phyloP scores from a whole-genome alignment of 2,797 vertebrate genomes.

The Thaleichthys pacificus region DNA sequence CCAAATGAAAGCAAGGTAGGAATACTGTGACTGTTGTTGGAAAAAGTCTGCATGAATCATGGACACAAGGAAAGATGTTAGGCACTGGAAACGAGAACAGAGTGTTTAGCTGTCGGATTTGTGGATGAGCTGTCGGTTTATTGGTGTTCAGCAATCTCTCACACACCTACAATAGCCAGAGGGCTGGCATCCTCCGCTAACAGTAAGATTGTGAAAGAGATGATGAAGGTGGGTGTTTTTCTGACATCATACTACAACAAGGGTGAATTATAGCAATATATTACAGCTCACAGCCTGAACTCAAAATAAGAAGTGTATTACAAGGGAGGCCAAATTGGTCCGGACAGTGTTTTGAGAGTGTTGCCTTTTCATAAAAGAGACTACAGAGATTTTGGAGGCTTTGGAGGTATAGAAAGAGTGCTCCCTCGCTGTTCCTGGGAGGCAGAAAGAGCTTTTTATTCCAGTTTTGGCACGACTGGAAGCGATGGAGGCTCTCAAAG shows the following conservation, averaged over 20 bases:
- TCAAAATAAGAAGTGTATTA: slow-evolving; percentile 45
- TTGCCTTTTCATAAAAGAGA: slow-evolving; percentile 68
- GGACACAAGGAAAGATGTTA: too few species aligned
- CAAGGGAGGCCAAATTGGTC: slow-evolving; percentile 43
- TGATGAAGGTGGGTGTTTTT: slow-evolving; percentile 7
- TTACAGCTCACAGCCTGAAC: slow-evolving; percentile 25
- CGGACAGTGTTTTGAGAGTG: slow-evolving; percentile 43
- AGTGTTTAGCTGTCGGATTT: too few species aligned
- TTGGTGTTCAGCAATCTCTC: too few species aligned
- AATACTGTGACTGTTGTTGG: too few species aligned
- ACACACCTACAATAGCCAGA: too few species aligned
- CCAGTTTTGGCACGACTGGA: slow-evolving; percentile 63
- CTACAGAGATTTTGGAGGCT: slow-evolving; percentile 50
- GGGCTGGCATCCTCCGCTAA: neutral
- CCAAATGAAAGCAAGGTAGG: too few species aligned
- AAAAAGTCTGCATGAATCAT: too few species aligned
- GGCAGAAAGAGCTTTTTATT: slow-evolving; percentile 75
- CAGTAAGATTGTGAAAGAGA: neutral
- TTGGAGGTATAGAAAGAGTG: slow-evolving; percentile 38
- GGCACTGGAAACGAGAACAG: too few species aligned
- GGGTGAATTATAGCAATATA: slow-evolving; percentile 12
- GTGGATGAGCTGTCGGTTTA: too few species aligned
- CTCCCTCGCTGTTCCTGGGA: slow-evolving; percentile 52
- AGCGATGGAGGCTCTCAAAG: slow-evolving; percentile 45
- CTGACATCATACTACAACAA: slow-evolving; percentile 2